Evolutionary conservation across 2,113 vertebrate species (phyloP).

Genomic region (Grammomys dolichurus): DNA sequence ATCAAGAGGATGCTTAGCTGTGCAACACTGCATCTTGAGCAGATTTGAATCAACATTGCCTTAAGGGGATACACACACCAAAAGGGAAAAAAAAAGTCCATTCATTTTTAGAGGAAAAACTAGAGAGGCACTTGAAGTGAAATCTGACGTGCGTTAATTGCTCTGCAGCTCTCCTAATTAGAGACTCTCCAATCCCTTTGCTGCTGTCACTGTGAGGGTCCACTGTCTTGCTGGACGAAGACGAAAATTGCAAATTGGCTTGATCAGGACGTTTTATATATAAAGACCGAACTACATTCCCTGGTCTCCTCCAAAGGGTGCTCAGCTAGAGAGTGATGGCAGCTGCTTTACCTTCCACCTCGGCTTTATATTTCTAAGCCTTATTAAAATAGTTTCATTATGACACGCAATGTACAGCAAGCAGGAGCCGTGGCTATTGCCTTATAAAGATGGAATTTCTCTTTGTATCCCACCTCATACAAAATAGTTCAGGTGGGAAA

Average conservation of each 20-base stretch:
- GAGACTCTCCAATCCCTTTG: constrained; percentile 95
- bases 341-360: constrained; percentile 14
- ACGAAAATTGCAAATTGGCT: constrained; percentile 85
- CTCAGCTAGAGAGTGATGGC: constrained; percentile 22
- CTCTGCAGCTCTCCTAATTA: constrained; percentile 96
- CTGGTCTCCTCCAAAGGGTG: constrained; percentile 19
- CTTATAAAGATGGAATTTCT: constrained; percentile 72
- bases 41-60: constrained; percentile 92
- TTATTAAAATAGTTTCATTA: constrained; percentile 67
- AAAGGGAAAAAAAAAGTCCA: constrained; percentile 86
- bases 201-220: constrained; percentile 89
- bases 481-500: constrained; percentile 66
- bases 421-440: constrained; percentile 47
- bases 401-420: constrained; percentile 60
- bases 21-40: constrained; percentile 92
- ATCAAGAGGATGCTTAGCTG: constrained; percentile 94
- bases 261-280: constrained; percentile 81
- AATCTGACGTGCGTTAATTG: constrained; percentile 99
- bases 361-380: constrained; percentile 54
- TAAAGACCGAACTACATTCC: neutral
- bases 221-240: constrained; percentile 88
- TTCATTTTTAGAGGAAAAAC: constrained; percentile 94
- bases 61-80: constrained; percentile 88
- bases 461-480: constrained; percentile 31
- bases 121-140: constrained; percentile 98